These are phyloP conservation scores for Eupsittula cactorum DNA, from an alignment of 2,113 vertebrate genomes.

Conservation along the genomic window DNA sequence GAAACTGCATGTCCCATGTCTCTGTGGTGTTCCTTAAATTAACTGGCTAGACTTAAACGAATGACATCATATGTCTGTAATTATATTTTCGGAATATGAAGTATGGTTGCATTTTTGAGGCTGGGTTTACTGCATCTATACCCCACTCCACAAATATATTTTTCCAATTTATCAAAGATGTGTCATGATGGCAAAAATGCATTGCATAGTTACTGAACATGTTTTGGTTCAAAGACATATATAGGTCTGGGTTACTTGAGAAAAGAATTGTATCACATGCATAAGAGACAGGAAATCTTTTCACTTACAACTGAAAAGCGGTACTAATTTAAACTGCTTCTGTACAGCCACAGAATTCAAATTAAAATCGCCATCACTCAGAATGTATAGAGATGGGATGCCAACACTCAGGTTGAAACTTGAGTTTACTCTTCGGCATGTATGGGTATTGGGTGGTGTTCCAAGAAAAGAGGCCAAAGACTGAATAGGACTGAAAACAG, in stretches of 20 bases:
- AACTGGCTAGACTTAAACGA: not conserved
- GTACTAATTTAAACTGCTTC: not conserved
- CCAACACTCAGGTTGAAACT: constrained; percentile 2
- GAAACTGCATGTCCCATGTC: not conserved
- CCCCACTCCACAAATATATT: not conserved
- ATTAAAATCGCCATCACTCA: not conserved
- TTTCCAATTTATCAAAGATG: not conserved
- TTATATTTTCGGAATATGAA: not conserved
- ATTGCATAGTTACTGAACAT: not conserved
- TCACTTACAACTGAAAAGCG: not conserved
- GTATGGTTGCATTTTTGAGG: not conserved
- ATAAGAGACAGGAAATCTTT: not conserved
- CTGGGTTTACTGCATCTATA: not conserved
- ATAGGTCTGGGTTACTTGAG: not conserved
- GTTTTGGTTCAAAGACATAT: not conserved
- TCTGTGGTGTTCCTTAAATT: not conserved
- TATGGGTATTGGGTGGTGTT: not conserved
- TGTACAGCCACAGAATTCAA: not conserved
- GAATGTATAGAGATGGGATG: not conserved
- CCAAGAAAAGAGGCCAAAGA: not conserved
- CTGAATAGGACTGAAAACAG: not conserved
- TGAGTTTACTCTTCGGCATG: not conserved
- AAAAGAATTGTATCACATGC: not conserved
- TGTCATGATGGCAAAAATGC: not conserved
- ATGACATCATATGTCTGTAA: not conserved